Evolutionary conservation across 1,140 invertebrate genomes (phyloP), one percentile per base, ranked within the genome.

Genomic region (Euglossa dilemma): DNA sequence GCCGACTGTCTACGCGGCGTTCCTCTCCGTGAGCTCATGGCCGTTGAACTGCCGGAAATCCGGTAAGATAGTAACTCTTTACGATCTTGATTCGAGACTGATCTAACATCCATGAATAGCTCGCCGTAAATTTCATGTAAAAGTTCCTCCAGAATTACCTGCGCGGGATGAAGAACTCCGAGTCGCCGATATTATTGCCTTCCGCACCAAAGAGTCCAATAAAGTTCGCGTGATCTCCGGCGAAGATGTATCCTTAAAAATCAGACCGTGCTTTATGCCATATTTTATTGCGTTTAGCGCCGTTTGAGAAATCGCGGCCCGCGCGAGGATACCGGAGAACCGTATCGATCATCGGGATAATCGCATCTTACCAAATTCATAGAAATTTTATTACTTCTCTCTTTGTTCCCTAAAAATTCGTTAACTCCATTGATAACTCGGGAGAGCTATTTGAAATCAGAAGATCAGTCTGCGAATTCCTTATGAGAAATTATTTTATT

Each of bases 41-140:
- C 95, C 71, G 95, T 96, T 79, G 95, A 95, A 84, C 94, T 96
- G n/a, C 97, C 96, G 64, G 94, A 94, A 28, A 96, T 96, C 16
- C 95, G 96, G 85, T 96, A 64, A 80, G 64, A 52, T 25, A 16
- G 50, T 63, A 56, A 50, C 67, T 56, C 61, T 81, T 66, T 57
- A 81, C 72, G 57, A 74, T 63, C 28, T 52, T 20, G 70, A 64
- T 50, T 73, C 81, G 57, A 52, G 73, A 6, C 59, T 54, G 50
- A 59, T 43, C 54, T 43, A 57, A 73, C 36, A 43, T 45, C 54
- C 71, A n/a, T 45, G 71, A 85, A 85, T 66, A 61, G 45, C 59
- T 47, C 56, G 4, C 43, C 66, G 66, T 83, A 84, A 84, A 47
- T 61, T 82, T 43, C 61, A 63, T 57, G 71, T 57, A 73, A 69